Percentiles rank a stretch among this genome's conserved stretches.
Evolutionary conservation across 2,113 vertebrate species (phyloP).

Genomic region (Fregata magnificens): DNA sequence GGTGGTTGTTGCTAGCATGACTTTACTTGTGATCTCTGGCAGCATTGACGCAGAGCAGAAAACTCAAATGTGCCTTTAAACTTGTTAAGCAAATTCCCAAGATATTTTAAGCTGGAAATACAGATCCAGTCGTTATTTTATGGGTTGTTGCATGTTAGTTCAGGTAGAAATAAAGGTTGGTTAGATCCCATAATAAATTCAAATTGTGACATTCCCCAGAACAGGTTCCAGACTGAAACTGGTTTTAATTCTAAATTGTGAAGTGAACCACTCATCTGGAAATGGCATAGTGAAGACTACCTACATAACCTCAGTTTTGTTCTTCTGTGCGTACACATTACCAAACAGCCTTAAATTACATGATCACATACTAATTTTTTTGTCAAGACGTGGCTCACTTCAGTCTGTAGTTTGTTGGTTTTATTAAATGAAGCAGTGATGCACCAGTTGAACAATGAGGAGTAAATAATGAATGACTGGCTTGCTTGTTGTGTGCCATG

Average conservation of each 20-base stretch:
- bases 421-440: not conserved
- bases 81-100: not conserved
- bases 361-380: not conserved
- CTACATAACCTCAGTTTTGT: not conserved
- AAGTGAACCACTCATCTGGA: not conserved
- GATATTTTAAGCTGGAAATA: not conserved
- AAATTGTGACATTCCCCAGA: not conserved
- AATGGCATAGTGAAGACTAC: not conserved
- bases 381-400: not conserved
- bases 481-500: not conserved
- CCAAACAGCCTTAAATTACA: not conserved
- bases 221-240: not conserved
- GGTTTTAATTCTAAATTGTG: constrained; percentile 9
- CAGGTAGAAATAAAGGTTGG: not conserved
- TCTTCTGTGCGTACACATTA: not conserved
- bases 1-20: not conserved
- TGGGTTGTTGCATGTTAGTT: not conserved
- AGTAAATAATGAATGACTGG: not conserved
- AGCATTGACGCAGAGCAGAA: not conserved
- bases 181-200: not conserved
- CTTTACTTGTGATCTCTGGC: not conserved
- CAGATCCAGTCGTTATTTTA: not conserved
- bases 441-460: not conserved
- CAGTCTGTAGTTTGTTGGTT: not conserved
- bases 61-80: not conserved